Evolutionary conservation across 1,140 invertebrate species (phyloP).

Genomic region (Conus betulinus): DNA sequence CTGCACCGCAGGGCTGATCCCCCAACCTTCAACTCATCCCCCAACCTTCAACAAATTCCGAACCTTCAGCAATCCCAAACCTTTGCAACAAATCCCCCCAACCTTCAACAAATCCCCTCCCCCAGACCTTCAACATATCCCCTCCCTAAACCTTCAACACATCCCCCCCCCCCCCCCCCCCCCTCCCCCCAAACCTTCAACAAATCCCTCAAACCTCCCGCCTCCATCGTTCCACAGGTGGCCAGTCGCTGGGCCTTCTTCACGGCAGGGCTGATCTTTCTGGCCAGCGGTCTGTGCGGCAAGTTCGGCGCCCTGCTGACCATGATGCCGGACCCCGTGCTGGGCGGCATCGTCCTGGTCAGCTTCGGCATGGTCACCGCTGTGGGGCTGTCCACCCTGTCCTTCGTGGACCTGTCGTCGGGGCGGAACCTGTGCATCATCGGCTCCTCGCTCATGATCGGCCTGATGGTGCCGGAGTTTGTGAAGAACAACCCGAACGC

Average conservation of each 20-base stretch:
- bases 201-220: too few species aligned
- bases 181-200: too few species aligned
- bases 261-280: slow-evolving; percentile 86
- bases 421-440: slow-evolving; percentile 75
- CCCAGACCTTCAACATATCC: too few species aligned
- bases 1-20: slow-evolving; percentile 82
- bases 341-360: slow-evolving; percentile 79
- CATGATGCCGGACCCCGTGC: slow-evolving; percentile 90
- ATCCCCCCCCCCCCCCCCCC: too few species aligned
- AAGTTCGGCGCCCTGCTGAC: slow-evolving; percentile 89
- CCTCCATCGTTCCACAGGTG: slow-evolving; percentile 45
- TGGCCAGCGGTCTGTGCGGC: slow-evolving; percentile 81
- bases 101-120: too few species aligned
- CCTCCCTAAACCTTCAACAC: too few species aligned
- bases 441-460: slow-evolving; percentile 74
- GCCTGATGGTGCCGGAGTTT: slow-evolving; percentile 80
- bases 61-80: too few species aligned
- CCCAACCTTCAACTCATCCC: too few species aligned
- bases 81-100: too few species aligned
- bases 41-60: too few species aligned
- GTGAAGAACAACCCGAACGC: slow-evolving; percentile 77
- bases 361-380: slow-evolving; percentile 75
- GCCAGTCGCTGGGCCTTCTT: slow-evolving; percentile 76
- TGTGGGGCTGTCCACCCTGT: slow-evolving; percentile 68
- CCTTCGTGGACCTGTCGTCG: slow-evolving; percentile 72